Evolutionary conservation across 2,888 invertebrate species (phyloP), one percentile per base, ranked within the genome.

Genomic region (Cancer borealis): DNA sequence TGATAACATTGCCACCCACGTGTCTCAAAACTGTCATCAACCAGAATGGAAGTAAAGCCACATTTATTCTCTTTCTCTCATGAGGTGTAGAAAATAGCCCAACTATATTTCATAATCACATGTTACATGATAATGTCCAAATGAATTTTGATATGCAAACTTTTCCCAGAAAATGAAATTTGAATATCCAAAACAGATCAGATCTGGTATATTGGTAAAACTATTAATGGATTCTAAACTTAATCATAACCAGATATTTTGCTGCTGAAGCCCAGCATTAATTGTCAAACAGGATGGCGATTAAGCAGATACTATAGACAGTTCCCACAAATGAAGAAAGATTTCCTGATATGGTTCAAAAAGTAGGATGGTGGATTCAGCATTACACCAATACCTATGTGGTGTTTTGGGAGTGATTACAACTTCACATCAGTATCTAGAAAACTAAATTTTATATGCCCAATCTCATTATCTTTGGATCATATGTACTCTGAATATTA

Each of bases 251-350:
- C 73, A n/a, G 3, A 5, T 73, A 4, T 66, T 10, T 26, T 73
- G n/a, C 73, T 26, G 73, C 26, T 73, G 73, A 26, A 73, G 8
- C n/a, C 8, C 26, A 10, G 73, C 26, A 8, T 0, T 73, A 73
- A 73, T 73, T 73, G n/a, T n/a, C n/a, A n/a, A n/a, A n/a, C n/a
- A 73, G 66, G n/a, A 73, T 73, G 73, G 73, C 8, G 73, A 73
- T 73, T 73, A 73, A 73, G 26, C 26, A 73, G 73, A 26, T 73
- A 73, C 21, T 6, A 73, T 10, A 73, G 26, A 73, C 26, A 26
- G 10, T 66, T 66, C 73, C 26, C 26, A n/a, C n/a, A 3, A 73
- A 54, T 2, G 10, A 54, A 54, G 54, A 54, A 39, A 39, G 39
- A 21, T n/a, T n/a, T 73, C n/a, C 26, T 6, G 73, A 73, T 73